phyloP scores from a whole-genome alignment of 2,888 invertebrate species.

The Nudaria mundana region DNA sequence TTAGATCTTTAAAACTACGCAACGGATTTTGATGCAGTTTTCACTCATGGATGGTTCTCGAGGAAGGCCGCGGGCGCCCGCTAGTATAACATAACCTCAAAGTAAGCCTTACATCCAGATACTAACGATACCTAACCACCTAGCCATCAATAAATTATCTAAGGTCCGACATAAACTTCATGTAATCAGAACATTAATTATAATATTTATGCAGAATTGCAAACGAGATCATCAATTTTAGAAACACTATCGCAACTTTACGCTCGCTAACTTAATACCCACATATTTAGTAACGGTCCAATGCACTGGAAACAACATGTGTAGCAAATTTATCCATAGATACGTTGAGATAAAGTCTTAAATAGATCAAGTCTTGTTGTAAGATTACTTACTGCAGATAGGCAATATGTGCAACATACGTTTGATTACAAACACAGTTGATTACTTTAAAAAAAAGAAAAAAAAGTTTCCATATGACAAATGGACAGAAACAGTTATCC shows the following conservation, averaged over 20 bases:
- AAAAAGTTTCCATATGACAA: too few species aligned
- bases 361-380: constrained; percentile 6
- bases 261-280: constrained; percentile 23
- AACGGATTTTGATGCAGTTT: too few species aligned
- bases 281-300: constrained; percentile 19
- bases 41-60: too few species aligned
- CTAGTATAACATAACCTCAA: too few species aligned
- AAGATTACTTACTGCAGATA: constrained; percentile 32
- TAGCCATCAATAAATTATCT: not conserved
- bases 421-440: constrained; percentile 52
- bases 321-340: constrained; percentile 6
- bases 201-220: not conserved
- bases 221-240: constrained; percentile 6
- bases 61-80: too few species aligned
- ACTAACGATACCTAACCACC: too few species aligned
- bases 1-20: too few species aligned
- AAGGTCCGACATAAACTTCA: not conserved
- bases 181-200: constrained; percentile 1
- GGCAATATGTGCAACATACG: constrained; percentile 43
- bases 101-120: too few species aligned
- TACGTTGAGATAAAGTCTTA: not conserved
- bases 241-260: constrained; percentile 2
- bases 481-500: too few species aligned
- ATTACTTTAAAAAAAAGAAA: too few species aligned
- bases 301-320: constrained; percentile 14